Evolutionary conservation across 1,140 invertebrate species (phyloP).

Genomic region (Drosophila melanogaster): DNA sequence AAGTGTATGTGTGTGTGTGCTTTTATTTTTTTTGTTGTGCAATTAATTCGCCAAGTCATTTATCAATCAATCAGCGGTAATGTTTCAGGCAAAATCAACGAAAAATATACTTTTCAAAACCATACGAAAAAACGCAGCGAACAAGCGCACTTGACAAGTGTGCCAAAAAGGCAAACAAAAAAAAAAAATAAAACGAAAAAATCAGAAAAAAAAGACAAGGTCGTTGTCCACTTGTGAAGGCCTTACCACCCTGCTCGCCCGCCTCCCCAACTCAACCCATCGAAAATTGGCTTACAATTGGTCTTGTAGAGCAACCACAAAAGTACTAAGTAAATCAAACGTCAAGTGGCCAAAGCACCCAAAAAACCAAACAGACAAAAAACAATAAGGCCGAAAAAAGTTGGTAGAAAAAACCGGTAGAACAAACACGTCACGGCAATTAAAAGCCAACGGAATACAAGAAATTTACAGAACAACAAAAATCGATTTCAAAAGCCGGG

Average conservation of each 20-base stretch:
- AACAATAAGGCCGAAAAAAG: conserved; percentile 7
- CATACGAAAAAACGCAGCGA: conserved; percentile 32
- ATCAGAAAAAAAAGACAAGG: conserved; percentile 47
- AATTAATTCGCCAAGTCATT: conserved; percentile 77
- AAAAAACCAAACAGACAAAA: conserved; percentile 34
- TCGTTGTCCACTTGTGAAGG: conserved; percentile 41
- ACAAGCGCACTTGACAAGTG: conserved; percentile 52
- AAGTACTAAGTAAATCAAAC: conserved; percentile 54
- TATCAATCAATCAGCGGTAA: conserved; percentile 76
- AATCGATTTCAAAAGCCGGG: conserved; percentile 1
- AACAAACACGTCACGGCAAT: conserved; percentile 78
- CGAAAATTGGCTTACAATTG: conserved; percentile 82
- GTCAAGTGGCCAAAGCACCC: conserved; percentile 62
- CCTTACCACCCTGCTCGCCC: not conserved
- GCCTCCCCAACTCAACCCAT: conserved; percentile 8
- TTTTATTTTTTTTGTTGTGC: conserved; percentile 41
- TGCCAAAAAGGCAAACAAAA: conserved; percentile 63
- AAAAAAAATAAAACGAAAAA: no score
- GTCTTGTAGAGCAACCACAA: conserved; percentile 51
- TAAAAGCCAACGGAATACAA: conserved; percentile 63
- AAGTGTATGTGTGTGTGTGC: not conserved
- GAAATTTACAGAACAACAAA: conserved; percentile 30
- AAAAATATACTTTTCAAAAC: conserved; percentile 15
- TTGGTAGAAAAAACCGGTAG: conserved; percentile 30
- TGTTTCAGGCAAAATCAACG: conserved; percentile 55